phyloP scores from a whole-genome alignment of 2,113 vertebrate genomes.

The Muntiacus reevesi region DNA sequence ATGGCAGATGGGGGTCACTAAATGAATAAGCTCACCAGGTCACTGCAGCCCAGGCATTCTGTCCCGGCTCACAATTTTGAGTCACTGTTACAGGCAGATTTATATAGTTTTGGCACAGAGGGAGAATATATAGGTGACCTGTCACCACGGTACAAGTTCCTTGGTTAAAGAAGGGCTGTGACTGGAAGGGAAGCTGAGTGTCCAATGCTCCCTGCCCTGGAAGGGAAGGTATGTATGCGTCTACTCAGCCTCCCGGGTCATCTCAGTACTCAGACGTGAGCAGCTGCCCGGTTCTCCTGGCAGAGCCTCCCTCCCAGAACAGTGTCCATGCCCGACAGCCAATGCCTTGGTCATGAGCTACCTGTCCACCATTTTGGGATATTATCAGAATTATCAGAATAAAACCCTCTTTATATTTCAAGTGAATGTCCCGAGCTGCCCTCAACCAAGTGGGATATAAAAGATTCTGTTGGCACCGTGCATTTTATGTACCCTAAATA shows the following conservation, averaged over 20 bases:
- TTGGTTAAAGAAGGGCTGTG: background rate
- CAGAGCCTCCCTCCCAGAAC: background rate
- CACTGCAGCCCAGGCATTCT: background rate
- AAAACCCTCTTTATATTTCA: background rate
- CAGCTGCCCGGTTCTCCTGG: background rate
- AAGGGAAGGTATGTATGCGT: background rate
- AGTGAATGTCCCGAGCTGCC: background rate
- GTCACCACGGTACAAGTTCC: background rate
- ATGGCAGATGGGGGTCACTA: background rate
- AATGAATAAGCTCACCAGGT: background rate
- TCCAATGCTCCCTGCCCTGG: background rate
- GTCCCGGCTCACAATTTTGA: background rate
- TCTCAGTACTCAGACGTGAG: no score
- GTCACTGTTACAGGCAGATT: background rate
- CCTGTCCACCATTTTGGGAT: background rate
- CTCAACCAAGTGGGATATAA: background rate
- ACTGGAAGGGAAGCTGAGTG: background rate
- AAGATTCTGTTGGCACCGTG: background rate
- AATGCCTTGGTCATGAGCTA: background rate
- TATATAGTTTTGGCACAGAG: background rate
- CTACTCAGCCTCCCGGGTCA: background rate
- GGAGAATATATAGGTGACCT: no score
- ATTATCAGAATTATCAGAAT: no score
- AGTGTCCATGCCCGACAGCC: fast-evolving
- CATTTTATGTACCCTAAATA: background rate